phyloP scores from a whole-genome alignment of 2,113 vertebrate genomes.

The Menidia beryllina region DNA sequence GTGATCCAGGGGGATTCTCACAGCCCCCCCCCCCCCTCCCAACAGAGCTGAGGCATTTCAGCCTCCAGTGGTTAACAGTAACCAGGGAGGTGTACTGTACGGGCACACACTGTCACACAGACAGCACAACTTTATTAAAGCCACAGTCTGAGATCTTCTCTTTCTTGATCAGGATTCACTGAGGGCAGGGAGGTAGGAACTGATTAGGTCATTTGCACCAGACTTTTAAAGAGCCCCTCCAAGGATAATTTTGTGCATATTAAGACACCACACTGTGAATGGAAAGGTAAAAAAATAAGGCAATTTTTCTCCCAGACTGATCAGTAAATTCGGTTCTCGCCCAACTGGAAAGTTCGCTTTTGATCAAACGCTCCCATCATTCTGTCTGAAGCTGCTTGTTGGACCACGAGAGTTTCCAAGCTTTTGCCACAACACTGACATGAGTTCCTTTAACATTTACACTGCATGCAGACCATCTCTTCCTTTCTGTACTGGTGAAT shows the following conservation, averaged over 20 bases:
- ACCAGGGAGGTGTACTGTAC: conserved; percentile 46
- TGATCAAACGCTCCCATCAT: neutral
- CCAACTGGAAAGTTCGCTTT: neutral
- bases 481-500: neutral
- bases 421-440: neutral
- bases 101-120: conserved; percentile 27
- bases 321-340: conserved; percentile 7
- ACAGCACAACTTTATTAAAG: conserved; percentile 21
- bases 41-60: conserved; percentile 50
- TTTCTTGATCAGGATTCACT: neutral
- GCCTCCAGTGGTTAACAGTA: conserved; percentile 66
- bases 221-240: neutral
- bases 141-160: no score
- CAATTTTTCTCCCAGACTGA: neutral
- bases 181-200: neutral
- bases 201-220: neutral
- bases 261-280: neutral
- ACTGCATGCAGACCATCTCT: neutral
- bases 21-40: conserved; percentile 48
- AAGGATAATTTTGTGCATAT: neutral
- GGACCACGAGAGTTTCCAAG: neutral
- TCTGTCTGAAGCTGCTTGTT: no score
- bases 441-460: neutral
- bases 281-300: neutral
- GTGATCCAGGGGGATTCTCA: conserved; percentile 52